A percentile compares a stretch with the other conserved stretches of the same genome.
These are phyloP conservation scores for Drosophila borborema DNA, from an alignment of 2,888 invertebrate genomes.

Conservation along the genomic window DNA sequence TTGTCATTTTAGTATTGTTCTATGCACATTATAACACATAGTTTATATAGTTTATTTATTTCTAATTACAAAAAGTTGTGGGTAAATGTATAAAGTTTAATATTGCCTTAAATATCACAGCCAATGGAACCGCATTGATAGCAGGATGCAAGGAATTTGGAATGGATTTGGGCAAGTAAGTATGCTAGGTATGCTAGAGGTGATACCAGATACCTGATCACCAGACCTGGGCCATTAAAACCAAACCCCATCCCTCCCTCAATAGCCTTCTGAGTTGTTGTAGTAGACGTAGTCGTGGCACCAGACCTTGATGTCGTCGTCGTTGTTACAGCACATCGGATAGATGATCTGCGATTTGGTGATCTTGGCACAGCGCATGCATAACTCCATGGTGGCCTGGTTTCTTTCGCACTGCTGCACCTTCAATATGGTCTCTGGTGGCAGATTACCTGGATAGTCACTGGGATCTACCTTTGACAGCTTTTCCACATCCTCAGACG, in stretches of 20 bases:
- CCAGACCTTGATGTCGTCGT: conserved; percentile 86
- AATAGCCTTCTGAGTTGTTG: conserved; percentile 70
- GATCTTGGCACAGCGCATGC: conserved; percentile 87
- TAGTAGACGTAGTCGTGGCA: conserved; percentile 86
- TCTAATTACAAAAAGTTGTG: conserved; percentile 30
- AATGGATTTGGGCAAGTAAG: conserved; percentile 27
- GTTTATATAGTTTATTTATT: conserved; percentile 30
- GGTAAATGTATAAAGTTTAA: conserved; percentile 42
- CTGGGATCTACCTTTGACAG: conserved; percentile 58
- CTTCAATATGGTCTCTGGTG: conserved; percentile 79
- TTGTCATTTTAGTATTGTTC: not conserved
- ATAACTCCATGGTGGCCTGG: conserved; percentile 84
- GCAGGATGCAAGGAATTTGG: conserved; percentile 32
- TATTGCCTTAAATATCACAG: conserved; percentile 75
- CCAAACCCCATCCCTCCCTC: not conserved
- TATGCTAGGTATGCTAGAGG: conserved; percentile 5
- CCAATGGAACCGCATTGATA: conserved; percentile 63
- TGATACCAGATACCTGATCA: not conserved
- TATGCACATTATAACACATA: conserved; percentile 9
- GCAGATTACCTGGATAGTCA: conserved; percentile 79
- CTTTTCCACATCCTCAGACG: conserved; percentile 21
- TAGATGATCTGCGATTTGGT: conserved; percentile 86
- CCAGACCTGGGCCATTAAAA: not conserved
- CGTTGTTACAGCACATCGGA: conserved; percentile 86
- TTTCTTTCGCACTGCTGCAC: conserved; percentile 81